phyloP scores from a whole-genome alignment of 2,888 invertebrate genomes.

The Blastobasis adustella region DNA sequence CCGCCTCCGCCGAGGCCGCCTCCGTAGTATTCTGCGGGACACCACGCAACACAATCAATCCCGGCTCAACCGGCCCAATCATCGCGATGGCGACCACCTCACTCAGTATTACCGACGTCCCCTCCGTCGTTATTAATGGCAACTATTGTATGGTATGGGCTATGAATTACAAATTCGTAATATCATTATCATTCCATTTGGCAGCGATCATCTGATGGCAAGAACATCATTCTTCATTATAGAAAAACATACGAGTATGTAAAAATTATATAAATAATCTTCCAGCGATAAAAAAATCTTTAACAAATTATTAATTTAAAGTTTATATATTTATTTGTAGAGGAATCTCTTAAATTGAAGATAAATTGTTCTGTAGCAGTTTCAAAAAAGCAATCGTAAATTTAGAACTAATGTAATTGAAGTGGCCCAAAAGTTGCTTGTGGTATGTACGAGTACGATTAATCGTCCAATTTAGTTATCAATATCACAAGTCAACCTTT shows the following conservation, averaged over 20 bases:
- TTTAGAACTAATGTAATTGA: neutral
- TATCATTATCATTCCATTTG: no score
- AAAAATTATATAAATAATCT: no score
- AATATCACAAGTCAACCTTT: no score
- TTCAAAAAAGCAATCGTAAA: neutral
- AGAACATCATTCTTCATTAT: no score
- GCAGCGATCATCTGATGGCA: no score
- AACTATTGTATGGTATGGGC: no score
- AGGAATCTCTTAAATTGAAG: no score
- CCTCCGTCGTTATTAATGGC: neutral
- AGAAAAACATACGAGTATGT: no score
- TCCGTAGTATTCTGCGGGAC: constrained; percentile 65
- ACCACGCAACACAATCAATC: neutral
- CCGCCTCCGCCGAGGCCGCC: constrained; percentile 64
- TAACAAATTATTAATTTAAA: no score
- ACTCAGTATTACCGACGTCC: neutral
- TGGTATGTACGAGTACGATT: neutral
- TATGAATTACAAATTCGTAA: no score
- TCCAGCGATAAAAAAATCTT: no score
- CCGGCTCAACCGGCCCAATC: neutral
- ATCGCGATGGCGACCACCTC: neutral
- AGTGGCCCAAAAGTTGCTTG: neutral
- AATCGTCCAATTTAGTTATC: neutral
- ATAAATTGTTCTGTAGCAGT: neutral
- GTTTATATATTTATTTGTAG: no score